phyloP scores from a whole-genome alignment of 1,140 invertebrate species.

The Eupeodes corollae region DNA sequence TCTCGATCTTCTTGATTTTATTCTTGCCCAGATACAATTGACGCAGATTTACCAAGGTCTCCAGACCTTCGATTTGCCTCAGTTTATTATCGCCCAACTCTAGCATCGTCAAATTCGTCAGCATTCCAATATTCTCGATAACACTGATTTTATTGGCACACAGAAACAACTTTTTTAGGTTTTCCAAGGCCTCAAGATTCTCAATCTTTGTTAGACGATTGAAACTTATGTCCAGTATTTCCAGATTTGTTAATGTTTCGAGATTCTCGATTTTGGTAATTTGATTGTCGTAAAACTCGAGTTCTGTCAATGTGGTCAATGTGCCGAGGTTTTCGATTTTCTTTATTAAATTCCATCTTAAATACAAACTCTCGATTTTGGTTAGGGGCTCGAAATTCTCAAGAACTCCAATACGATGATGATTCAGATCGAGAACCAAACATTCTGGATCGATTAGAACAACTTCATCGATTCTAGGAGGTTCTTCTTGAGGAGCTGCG shows the following conservation, averaged over 20 bases:
- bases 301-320: slow-evolving; percentile 62
- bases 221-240: slow-evolving; percentile 91
- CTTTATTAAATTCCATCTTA: slow-evolving; percentile 91
- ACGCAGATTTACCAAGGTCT: slow-evolving; percentile 58
- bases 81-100: slow-evolving; percentile 87
- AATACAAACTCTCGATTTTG: slow-evolving; percentile 60
- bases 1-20: slow-evolving; percentile 84
- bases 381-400: slow-evolving; percentile 67
- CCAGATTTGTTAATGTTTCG: slow-evolving; percentile 72
- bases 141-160: slow-evolving; percentile 85
- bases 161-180: slow-evolving; percentile 79
- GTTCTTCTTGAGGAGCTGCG: slow-evolving; percentile 6
- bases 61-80: slow-evolving; percentile 74
- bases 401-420: slow-evolving; percentile 69
- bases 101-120: slow-evolving; percentile 69
- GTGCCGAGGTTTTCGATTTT: slow-evolving; percentile 81
- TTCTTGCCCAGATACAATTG: slow-evolving; percentile 90
- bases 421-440: slow-evolving; percentile 63
- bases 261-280: slow-evolving; percentile 84
- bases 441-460: slow-evolving; percentile 33
- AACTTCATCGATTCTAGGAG: slow-evolving; percentile 26
- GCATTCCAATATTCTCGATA: slow-evolving; percentile 82
- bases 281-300: slow-evolving; percentile 96
- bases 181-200: slow-evolving; percentile 66
- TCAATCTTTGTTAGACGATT: slow-evolving; percentile 87